These are phyloP conservation scores for Protobothrops flavoviridis DNA, from an alignment of 2,113 vertebrate genomes.

Conservation along the genomic window DNA sequence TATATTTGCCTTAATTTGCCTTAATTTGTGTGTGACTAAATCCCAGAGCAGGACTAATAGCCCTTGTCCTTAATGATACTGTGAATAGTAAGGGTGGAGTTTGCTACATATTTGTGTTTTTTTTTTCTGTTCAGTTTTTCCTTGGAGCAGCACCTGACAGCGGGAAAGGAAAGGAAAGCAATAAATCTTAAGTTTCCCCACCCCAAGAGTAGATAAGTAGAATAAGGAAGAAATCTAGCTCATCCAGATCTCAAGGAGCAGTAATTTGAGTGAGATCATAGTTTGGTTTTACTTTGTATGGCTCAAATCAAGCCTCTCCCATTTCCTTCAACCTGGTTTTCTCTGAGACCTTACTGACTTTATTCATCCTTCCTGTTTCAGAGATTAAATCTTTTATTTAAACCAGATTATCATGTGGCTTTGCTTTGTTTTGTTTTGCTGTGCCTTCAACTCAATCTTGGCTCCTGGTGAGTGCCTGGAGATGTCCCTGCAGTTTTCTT, in stretches of 20 bases:
- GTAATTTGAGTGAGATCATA: background rate
- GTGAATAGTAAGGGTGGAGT: background rate
- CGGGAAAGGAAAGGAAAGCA: background rate
- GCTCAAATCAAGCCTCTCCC: background rate
- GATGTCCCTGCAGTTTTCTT: background rate
- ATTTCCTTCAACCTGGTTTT: background rate
- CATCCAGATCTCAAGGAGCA: background rate
- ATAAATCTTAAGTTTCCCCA: background rate
- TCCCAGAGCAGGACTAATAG: background rate
- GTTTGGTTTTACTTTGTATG: background rate
- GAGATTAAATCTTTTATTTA: background rate
- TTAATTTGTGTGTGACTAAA: background rate
- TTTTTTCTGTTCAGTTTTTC: background rate
- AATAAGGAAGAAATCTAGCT: background rate
- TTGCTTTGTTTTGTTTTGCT: background rate
- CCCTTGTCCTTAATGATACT: background rate
- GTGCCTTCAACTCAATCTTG: background rate
- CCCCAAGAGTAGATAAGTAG: background rate
- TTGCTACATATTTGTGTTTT: background rate
- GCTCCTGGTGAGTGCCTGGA: background rate
- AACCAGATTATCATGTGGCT: background rate
- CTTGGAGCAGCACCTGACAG: background rate
- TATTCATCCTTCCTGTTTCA: background rate
- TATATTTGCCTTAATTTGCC: no score
- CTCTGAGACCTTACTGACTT: background rate